A percentile compares a stretch with the other conserved stretches of the same genome.
Conservation (phyloP, 2,888 invertebrate species). For the Phengaris arion region DNA sequence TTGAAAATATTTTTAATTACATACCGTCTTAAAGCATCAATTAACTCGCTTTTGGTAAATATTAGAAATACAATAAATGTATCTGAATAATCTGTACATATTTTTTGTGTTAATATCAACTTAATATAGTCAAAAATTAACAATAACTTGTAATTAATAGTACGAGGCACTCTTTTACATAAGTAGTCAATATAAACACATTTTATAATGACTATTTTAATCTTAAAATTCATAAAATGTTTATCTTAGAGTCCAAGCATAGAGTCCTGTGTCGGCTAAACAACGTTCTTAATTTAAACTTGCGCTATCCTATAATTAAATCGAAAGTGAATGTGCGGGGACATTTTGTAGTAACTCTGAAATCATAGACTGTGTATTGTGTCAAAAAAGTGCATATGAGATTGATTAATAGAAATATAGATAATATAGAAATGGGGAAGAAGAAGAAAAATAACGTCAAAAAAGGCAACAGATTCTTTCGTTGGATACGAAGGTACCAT, state of each 20-base stretch:
- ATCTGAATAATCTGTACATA: background rate
- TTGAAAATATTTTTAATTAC: slow-evolving; percentile 29
- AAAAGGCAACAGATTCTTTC: slow-evolving; percentile 69
- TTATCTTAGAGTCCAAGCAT: slow-evolving; percentile 53
- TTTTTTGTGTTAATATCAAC: background rate
- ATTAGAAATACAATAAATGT: background rate
- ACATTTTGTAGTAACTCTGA: slow-evolving; percentile 40
- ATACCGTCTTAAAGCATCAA: slow-evolving; percentile 9
- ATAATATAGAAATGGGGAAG: slow-evolving; percentile 61
- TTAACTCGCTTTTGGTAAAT: background rate
- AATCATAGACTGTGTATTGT: slow-evolving; percentile 48
- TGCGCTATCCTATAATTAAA: slow-evolving; percentile 48
- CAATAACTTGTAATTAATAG: background rate
- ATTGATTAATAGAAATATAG: slow-evolving; percentile 49
- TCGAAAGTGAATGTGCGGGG: slow-evolving; percentile 43
- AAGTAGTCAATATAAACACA: background rate
- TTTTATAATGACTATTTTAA: background rate
- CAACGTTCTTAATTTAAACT: slow-evolving; percentile 48
- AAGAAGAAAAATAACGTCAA: slow-evolving; percentile 71
- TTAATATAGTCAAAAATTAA: background rate
- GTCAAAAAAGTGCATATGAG: slow-evolving; percentile 52
- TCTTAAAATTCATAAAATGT: slow-evolving; percentile 32
- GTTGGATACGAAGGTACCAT: slow-evolving; percentile 73
- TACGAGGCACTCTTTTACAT: background rate
- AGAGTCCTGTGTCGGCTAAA: slow-evolving; percentile 65